Evolutionary conservation across 2,888 invertebrate genomes (phyloP).

Genomic region (Phasia obesa): DNA sequence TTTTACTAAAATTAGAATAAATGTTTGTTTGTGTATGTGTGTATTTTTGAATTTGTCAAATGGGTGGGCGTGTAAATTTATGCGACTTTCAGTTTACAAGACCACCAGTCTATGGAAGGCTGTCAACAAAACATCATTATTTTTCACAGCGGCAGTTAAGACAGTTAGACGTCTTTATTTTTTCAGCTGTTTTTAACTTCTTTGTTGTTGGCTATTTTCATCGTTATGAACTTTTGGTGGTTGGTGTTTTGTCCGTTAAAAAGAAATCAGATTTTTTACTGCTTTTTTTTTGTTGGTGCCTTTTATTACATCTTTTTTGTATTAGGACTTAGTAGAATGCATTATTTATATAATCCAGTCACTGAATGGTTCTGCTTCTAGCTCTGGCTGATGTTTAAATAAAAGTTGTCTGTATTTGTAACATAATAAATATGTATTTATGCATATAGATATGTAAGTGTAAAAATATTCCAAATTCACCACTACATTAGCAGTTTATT

Average conservation of each 20-base stretch:
- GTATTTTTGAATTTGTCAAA: background rate
- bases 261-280: slow-evolving; percentile 41
- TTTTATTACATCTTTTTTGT: slow-evolving; percentile 24
- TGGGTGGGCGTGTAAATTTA: slow-evolving; percentile 54
- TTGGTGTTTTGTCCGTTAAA: slow-evolving; percentile 52
- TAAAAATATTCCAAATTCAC: slow-evolving; percentile 50
- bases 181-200: slow-evolving; percentile 3
- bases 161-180: slow-evolving; percentile 64
- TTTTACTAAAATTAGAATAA: slow-evolving; percentile 25
- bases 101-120: slow-evolving; percentile 53
- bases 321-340: slow-evolving; percentile 57
- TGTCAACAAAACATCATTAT: slow-evolving; percentile 69
- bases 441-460: background rate
- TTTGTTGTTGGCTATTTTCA: slow-evolving; percentile 41
- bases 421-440: slow-evolving; percentile 6
- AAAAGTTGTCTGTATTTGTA: slow-evolving; percentile 46
- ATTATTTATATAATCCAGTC: slow-evolving; percentile 62
- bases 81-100: slow-evolving; percentile 55
- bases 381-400: slow-evolving; percentile 51
- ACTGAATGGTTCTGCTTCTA: slow-evolving; percentile 23
- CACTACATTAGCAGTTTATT: slow-evolving; percentile 61
- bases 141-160: slow-evolving; percentile 64
- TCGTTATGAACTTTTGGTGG: slow-evolving; percentile 41
- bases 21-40: slow-evolving; percentile 3
- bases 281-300: slow-evolving; percentile 7